Evolutionary conservation across 2,113 vertebrate species (phyloP).

Genomic region (Periophthalmus modestus): DNA sequence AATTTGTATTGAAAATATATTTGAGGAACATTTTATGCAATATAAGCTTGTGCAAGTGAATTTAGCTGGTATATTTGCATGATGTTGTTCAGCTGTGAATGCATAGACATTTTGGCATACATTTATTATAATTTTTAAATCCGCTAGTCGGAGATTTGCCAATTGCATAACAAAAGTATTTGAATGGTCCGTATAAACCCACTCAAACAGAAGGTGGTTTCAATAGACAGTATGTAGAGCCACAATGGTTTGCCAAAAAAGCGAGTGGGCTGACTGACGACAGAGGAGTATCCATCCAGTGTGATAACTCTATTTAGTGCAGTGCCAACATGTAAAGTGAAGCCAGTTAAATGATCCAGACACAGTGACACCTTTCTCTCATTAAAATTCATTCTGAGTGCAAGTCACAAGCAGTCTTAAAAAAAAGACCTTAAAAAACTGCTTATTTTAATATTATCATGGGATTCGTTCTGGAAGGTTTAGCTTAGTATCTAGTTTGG

Average conservation of each 20-base stretch:
- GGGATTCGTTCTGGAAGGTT: no score
- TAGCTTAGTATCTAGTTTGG: no score
- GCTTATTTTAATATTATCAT: no score
- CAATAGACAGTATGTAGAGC: neutral
- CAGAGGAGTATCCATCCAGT: neutral
- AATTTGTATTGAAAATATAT: constrained; percentile 14
- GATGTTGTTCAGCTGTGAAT: neutral
- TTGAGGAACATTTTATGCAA: neutral
- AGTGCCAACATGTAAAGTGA: constrained; percentile 1
- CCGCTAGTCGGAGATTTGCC: neutral
- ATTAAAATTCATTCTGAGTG: constrained; percentile 13
- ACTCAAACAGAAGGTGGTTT: neutral
- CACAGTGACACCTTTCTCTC: constrained; percentile 28
- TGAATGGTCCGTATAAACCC: neutral
- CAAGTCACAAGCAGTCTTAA: constrained; percentile 18
- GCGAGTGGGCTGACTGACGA: neutral
- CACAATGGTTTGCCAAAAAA: neutral
- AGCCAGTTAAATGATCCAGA: neutral
- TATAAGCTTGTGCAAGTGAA: neutral
- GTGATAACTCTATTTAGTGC: neutral
- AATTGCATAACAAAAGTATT: neutral
- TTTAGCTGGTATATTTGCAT: neutral
- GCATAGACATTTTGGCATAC: neutral
- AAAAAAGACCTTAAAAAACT: no score
- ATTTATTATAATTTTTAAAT: neutral